Evolutionary conservation across 2,797 vertebrate species (phyloP), one percentile per base, ranked within the genome.

Genomic region (Galagoides demidoff): DNA sequence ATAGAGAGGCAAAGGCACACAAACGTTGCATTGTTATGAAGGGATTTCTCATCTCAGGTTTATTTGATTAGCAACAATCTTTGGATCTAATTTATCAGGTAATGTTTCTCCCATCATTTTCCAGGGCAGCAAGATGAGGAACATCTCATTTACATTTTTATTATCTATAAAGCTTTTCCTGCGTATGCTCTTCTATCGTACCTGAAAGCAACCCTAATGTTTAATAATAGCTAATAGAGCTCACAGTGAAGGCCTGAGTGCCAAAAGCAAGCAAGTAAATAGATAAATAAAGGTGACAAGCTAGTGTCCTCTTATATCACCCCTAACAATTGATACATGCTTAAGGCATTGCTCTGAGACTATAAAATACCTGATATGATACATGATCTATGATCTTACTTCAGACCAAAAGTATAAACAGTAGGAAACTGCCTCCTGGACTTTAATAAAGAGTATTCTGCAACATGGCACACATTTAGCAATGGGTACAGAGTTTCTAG

Each of bases 21-120:
- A 89, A 89, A 87, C 7, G 76, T 14, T 86, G 31, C 86, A 82
- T 92, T 52, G n/a, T 88, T 93, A 90, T 43, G 90, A 92, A 94
- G 37, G 23, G 57, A 95, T 90, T 95, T 92, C 87, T 95, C 85
- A 93, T 81, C 94, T 92, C 70, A 83, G 39, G 70, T 90, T 96
- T 77, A 97, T 92, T 92, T 97, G 89, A 97, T 97, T 96, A 97
- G 89, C 52, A 95, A 92, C 92, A 94, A 96, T 95, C 82, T 90
- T 90, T 71, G 77, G 97, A 85, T 96, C 73, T 90, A 96, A 96
- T 95, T 95, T 96, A 31, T 93, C 92, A 94, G 88, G 87, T 97
- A 95, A 97, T 97, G 95, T 59, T 95, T 96, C 90, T 95, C 90
- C 93, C 70, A 82, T 93, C 57, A 88, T 92, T 96, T 97, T 92